Evolutionary conservation across 2,888 invertebrate species (phyloP).

Genomic region (Erebia aethiops): DNA sequence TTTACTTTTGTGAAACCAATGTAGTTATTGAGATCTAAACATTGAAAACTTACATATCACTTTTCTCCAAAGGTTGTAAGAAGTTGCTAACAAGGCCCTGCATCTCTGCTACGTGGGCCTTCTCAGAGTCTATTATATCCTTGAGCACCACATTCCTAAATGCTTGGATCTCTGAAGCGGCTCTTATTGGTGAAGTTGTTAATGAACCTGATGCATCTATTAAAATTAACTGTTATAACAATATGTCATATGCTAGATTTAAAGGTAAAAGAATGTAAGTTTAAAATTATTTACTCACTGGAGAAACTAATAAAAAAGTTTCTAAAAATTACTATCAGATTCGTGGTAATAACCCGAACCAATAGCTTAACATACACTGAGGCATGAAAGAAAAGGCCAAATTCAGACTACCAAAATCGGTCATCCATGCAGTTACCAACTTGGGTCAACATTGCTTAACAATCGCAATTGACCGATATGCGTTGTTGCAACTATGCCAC

Average conservation of each 20-base stretch:
- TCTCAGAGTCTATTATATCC: conserved; percentile 96
- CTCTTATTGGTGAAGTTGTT: conserved; percentile 85
- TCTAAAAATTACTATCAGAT: no score
- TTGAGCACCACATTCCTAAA: conserved; percentile 93
- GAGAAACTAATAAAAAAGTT: background rate
- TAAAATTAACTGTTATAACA: conserved; percentile 12
- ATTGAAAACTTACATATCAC: conserved; percentile 89
- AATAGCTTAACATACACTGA: no score
- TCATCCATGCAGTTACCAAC: no score
- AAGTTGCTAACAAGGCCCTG: conserved; percentile 93
- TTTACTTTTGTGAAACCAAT: background rate
- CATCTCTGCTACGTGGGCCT: conserved; percentile 94
- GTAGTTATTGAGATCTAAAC: background rate
- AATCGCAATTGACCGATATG: no score
- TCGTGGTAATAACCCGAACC: no score
- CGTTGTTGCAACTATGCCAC: no score
- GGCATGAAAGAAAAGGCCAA: no score
- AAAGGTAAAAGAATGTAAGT: background rate
- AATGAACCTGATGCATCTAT: conserved; percentile 82
- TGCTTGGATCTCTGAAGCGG: conserved; percentile 88
- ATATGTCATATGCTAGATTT: background rate
- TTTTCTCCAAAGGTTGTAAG: conserved; percentile 92
- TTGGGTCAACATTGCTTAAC: no score
- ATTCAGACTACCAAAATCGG: no score
- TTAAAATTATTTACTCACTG: background rate